Conservation (phyloP, 1,140 invertebrate genomes). For the Zaprionus nigranus region DNA sequence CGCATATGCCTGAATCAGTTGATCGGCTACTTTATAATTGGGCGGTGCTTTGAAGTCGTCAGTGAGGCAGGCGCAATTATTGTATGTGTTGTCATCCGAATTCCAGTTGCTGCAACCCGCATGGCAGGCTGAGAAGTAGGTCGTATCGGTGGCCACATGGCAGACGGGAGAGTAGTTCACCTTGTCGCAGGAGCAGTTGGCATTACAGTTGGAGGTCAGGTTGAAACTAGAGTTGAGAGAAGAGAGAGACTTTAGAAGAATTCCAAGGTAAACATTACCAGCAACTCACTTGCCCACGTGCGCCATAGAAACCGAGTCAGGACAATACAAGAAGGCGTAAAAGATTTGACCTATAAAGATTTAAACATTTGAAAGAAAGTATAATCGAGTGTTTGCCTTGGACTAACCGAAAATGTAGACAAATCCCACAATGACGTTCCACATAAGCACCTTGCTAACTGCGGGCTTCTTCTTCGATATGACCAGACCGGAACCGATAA, state of each 20-base stretch:
- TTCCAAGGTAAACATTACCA: not conserved
- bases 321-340: constrained; percentile 87
- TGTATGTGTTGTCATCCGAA: constrained; percentile 58
- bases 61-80: constrained; percentile 55
- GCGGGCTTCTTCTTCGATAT: constrained; percentile 88
- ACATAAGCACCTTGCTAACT: constrained; percentile 87
- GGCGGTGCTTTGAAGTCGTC: not conserved
- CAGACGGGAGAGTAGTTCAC: constrained; percentile 87
- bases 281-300: constrained; percentile 69
- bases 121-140: constrained; percentile 88
- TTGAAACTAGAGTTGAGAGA: constrained; percentile 84
- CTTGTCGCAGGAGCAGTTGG: constrained; percentile 85
- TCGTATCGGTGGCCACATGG: constrained; percentile 85
- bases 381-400: constrained; percentile 58
- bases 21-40: constrained; percentile 16
- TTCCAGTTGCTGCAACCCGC: constrained; percentile 86
- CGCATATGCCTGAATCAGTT: constrained; percentile 23
- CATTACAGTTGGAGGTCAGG: constrained; percentile 85
- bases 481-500: constrained; percentile 87
- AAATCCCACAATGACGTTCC: constrained; percentile 88
- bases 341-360: constrained; percentile 82
- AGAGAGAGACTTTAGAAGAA: not conserved
- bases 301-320: constrained; percentile 58
- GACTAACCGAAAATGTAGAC: constrained; percentile 86
- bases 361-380: not conserved